phyloP scores from a whole-genome alignment of 2,113 vertebrate species.

The Vombatus ursinus region DNA sequence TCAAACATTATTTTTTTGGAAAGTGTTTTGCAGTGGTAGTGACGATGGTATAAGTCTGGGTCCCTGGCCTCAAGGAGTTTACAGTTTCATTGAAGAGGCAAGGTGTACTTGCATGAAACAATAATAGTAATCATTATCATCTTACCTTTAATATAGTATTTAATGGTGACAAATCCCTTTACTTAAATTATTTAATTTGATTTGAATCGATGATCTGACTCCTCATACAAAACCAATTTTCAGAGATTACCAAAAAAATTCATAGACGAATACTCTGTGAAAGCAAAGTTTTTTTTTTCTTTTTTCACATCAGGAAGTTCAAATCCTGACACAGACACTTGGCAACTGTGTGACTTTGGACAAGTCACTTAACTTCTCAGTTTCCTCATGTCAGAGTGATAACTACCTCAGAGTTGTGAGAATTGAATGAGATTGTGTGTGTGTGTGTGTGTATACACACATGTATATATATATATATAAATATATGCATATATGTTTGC shows the following conservation, averaged over 20 bases:
- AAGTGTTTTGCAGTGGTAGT: neutral
- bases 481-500: too few relatives aligned
- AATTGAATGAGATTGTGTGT: neutral
- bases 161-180: neutral
- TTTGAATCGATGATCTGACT: neutral
- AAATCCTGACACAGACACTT: neutral
- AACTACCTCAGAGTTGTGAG: neutral
- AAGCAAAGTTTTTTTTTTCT: neutral
- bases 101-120: neutral
- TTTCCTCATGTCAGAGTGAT: neutral
- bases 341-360: neutral
- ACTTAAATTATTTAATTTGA: neutral
- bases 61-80: neutral
- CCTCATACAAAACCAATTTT: neutral
- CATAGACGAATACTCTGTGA: neutral
- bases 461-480: too few relatives aligned
- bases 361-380: neutral
- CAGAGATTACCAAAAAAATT: neutral
- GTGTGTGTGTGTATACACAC: fast-evolving
- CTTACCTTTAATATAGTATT: neutral
- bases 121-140: neutral
- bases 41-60: neutral
- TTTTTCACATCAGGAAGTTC: neutral
- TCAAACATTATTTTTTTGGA: neutral
- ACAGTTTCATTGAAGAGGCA: neutral